A percentile compares a stretch with the other conserved stretches of the same genome.
These are phyloP conservation scores for Sinotaia quadrata DNA, from an alignment of 2,888 invertebrate genomes.

Conservation along the genomic window DNA sequence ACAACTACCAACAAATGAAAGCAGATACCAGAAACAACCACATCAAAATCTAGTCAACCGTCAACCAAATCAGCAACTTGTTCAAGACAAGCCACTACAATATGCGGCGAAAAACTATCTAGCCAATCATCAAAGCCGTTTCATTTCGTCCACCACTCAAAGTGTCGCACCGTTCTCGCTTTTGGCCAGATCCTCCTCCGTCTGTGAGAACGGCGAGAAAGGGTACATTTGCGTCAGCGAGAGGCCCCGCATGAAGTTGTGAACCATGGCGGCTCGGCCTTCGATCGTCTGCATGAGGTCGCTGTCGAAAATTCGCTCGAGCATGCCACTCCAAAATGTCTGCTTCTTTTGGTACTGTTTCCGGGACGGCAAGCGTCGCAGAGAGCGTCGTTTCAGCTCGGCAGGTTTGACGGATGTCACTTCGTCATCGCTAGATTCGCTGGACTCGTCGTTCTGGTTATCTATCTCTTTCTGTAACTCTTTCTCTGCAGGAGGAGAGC, in stretches of 20 bases:
- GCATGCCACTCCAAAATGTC: conserved; percentile 48
- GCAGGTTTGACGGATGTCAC: not conserved
- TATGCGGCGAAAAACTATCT: too few relatives aligned
- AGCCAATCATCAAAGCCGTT: too few relatives aligned
- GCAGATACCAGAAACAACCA: too few relatives aligned
- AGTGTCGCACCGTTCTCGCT: too few relatives aligned
- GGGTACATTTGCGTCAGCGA: conserved; percentile 69
- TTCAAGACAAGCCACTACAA: too few relatives aligned
- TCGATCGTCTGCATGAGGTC: conserved; percentile 68
- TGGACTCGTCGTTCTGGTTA: conserved; percentile 42
- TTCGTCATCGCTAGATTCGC: conserved; percentile 29
- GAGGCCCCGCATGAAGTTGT: conserved; percentile 73
- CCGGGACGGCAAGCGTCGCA: conserved; percentile 6
- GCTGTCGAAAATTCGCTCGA: conserved; percentile 36
- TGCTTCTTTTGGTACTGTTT: conserved; percentile 21
- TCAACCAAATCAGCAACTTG: too few relatives aligned
- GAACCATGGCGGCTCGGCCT: conserved; percentile 72
- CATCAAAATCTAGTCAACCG: too few relatives aligned
- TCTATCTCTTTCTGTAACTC: conserved; percentile 55
- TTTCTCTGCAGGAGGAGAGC: conserved; percentile 42
- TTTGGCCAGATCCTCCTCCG: not conserved
- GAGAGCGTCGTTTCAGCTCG: not conserved
- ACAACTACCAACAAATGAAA: too few relatives aligned
- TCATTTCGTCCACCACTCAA: too few relatives aligned
- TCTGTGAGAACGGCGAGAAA: conserved; percentile 67